Evolutionary conservation across 2,797 vertebrate species (phyloP).

Genomic region (Squalus acanthias): DNA sequence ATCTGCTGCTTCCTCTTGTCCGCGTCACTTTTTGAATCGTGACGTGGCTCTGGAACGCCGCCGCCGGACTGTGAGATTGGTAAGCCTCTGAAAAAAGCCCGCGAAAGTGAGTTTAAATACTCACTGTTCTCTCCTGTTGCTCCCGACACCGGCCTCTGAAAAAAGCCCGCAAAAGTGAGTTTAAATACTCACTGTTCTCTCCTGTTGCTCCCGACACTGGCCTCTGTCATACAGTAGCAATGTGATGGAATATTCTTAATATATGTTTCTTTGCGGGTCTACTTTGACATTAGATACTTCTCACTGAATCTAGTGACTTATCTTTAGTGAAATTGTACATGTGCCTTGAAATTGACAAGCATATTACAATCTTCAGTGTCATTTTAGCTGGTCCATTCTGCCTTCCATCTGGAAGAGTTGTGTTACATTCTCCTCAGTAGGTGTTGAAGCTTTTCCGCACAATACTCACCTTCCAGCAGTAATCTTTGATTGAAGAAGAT

Average conservation of each 20-base stretch:
- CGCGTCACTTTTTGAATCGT: too few species aligned
- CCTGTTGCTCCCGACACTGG: too few species aligned
- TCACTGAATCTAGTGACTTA: background rate
- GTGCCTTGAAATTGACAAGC: background rate
- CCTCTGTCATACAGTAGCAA: background rate
- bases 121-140: too few species aligned
- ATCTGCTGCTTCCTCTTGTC: too few species aligned
- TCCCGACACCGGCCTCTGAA: too few species aligned
- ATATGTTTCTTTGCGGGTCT: background rate
- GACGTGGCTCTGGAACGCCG: too few species aligned
- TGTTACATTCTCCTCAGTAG: background rate
- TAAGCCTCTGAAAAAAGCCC: too few species aligned
- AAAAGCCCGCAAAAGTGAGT: too few species aligned
- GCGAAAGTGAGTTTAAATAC: too few species aligned
- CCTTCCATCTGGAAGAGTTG: background rate
- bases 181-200: too few species aligned
- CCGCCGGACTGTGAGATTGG: too few species aligned
- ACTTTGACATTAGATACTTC: background rate
- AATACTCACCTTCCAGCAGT: background rate
- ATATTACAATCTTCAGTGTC: background rate
- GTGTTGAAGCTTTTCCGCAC: background rate
- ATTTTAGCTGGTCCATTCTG: background rate
- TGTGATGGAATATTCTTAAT: background rate
- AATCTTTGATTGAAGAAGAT: slow-evolving; percentile 32
- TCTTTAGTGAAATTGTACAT: background rate